phyloP scores from a whole-genome alignment of 2,113 vertebrate genomes.

The Balaeniceps rex region DNA sequence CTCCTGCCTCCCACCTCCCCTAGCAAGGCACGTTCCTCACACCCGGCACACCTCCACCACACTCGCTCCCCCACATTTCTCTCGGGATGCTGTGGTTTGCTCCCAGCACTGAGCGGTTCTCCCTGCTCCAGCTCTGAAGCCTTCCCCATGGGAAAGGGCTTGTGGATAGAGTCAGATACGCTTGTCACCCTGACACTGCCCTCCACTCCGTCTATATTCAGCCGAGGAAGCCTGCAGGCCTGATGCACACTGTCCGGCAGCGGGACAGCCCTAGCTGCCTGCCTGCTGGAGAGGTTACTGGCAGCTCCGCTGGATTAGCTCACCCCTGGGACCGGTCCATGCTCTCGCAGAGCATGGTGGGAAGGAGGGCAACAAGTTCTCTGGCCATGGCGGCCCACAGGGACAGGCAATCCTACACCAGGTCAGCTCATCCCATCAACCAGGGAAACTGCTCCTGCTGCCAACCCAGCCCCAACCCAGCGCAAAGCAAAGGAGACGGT shows the following conservation, averaged over 20 bases:
- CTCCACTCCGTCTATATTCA: background rate
- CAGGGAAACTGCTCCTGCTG: background rate
- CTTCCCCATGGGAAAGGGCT: background rate
- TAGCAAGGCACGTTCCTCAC: background rate
- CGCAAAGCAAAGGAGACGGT: background rate
- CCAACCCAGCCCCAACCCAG: slow-evolving; percentile 23
- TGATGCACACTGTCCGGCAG: background rate
- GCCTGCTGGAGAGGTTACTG: slow-evolving; percentile 41
- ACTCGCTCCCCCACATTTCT: background rate
- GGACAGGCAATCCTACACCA: background rate
- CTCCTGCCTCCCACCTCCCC: slow-evolving; percentile 12
- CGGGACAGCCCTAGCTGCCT: background rate
- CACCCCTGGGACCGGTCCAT: background rate
- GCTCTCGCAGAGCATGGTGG: background rate
- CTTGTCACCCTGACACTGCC: background rate
- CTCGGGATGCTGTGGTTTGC: background rate
- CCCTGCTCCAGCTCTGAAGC: background rate
- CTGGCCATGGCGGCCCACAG: background rate
- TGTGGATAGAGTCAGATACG: background rate
- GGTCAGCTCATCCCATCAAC: background rate
- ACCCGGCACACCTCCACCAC: background rate
- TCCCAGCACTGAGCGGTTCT: background rate
- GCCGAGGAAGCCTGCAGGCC: background rate
- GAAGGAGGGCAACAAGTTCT: background rate
- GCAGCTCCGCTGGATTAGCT: slow-evolving; percentile 49